Evolutionary conservation across 2,113 vertebrate species (phyloP), one percentile per base, ranked within the genome.

Genomic region (Dicentrarchus labrax): DNA sequence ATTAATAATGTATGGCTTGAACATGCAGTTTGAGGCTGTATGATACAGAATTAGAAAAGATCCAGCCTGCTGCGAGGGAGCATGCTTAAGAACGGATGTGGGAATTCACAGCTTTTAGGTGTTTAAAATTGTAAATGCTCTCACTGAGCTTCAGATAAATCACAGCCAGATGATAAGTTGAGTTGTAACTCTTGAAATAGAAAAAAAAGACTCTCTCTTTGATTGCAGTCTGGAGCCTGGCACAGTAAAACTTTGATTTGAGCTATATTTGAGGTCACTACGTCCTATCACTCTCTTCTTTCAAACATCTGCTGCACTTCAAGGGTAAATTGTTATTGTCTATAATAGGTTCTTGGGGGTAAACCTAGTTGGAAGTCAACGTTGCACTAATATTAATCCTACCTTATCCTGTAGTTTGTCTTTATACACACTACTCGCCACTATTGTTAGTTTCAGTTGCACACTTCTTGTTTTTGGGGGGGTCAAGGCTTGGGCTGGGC

Each of bases 121-220:
- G 71, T 70, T 78, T 62, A 43, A 70, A 73, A 64, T 72, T 87
- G 24, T 65, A 64, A 73, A 78, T 53, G 61, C 36, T 79, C 24
- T 2, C 43, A 30, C 67, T 62, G 85, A 65, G 72, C 64, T 74
- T 62, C 22, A 72, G 78, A 69, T 53, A 59, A 77, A 88, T 83
- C 48, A 57, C 22, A 71, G 39, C 8, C 6, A 59, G 30, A 60
- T 22, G 43, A 64, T 56, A 36, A 77, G 72, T 41, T 30, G 47
- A 68, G 56, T 4, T 61, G 64, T 30, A 72, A 43, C 60, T 57
- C 79, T 81, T 78, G 22, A 76, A 76, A 77, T 61, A 47, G 30
- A 30, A 65, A 74, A 66, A 72, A 80, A 72, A 76, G 7, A 56
- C 2, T 5, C 47, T 36, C 61, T 69, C 59, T 70, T 69, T 74